Conservation (phyloP, 1,140 invertebrate genomes). For the Popillia japonica region DNA sequence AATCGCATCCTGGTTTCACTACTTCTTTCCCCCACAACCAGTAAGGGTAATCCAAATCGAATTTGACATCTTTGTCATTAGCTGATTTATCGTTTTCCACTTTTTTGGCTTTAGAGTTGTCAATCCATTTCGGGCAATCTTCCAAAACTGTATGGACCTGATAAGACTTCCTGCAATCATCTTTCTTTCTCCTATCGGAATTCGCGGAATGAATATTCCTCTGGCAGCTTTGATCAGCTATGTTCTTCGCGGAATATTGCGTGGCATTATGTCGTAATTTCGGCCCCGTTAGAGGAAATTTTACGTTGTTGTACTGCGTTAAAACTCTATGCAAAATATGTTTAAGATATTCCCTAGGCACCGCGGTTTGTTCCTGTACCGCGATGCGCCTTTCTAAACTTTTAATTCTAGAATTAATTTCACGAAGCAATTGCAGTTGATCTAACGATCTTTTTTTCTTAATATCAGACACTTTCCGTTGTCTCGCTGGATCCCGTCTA, state of each 20-base stretch:
- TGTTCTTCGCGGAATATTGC: background rate
- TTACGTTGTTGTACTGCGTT: constrained; percentile 41
- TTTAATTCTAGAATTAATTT: constrained; percentile 39
- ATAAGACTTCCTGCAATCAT: background rate
- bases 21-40: constrained; percentile 42
- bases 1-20: constrained; percentile 39
- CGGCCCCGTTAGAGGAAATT: constrained; percentile 33
- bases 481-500: background rate
- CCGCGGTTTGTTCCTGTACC: constrained; percentile 44
- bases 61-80: background rate
- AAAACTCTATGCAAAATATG: constrained; percentile 46
- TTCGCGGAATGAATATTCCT: background rate
- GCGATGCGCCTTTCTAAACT: constrained; percentile 43
- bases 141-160: constrained; percentile 7
- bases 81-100: background rate
- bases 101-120: background rate
- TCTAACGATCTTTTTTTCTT: constrained; percentile 28
- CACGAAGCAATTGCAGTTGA: constrained; percentile 19
- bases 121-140: background rate
- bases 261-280: constrained; percentile 24
- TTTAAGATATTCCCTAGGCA: constrained; percentile 48
- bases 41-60: background rate
- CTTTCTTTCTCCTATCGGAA: background rate
- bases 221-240: background rate
- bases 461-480: background rate